Conservation (phyloP, 1,140 invertebrate species). For the Apis florea region DNA sequence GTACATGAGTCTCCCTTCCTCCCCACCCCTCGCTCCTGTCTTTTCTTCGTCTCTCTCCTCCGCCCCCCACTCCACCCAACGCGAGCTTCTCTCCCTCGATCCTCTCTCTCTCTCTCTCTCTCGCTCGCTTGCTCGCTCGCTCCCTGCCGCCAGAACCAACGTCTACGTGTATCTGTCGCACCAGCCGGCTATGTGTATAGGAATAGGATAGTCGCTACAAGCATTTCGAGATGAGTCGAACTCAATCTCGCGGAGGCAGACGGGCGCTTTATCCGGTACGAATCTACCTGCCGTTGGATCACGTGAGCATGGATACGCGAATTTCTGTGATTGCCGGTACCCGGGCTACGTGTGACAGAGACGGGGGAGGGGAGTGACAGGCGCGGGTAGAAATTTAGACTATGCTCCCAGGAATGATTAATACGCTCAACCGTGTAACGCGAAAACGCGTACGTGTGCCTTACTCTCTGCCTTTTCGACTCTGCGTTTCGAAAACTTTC, state of each 20-base stretch:
- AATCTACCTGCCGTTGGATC: constrained; percentile 59
- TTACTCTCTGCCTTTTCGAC: too few relatives aligned
- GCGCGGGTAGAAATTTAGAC: constrained; percentile 40
- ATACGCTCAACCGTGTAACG: constrained; percentile 17
- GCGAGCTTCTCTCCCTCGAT: constrained; percentile 1
- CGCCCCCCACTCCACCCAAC: constrained; percentile 1
- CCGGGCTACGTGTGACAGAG: background rate
- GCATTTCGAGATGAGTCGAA: constrained; percentile 74
- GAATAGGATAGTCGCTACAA: constrained; percentile 70
- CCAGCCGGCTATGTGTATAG: constrained; percentile 66
- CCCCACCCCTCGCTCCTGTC: constrained; percentile 50
- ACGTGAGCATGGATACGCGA: constrained; percentile 66
- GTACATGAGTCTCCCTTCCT: constrained; percentile 68
- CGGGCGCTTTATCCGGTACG: constrained; percentile 57
- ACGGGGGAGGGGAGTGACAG: background rate
- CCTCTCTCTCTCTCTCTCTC: constrained; percentile 10
- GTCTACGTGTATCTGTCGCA: constrained; percentile 67
- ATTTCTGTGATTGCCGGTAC: constrained; percentile 64
- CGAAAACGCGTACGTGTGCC: background rate
- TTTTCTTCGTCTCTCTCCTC: constrained; percentile 33
- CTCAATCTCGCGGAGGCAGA: constrained; percentile 68
- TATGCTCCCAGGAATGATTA: constrained; percentile 33
- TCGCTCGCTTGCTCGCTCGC: constrained; percentile 3
- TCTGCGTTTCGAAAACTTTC: too few relatives aligned
- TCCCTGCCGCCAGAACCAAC: constrained; percentile 12